A percentile compares a stretch with the other conserved stretches of the same genome.
Conservation (phyloP, 37 sponge, comb jelly and placozoan genomes). For the Hexactinellida sp. region DNA sequence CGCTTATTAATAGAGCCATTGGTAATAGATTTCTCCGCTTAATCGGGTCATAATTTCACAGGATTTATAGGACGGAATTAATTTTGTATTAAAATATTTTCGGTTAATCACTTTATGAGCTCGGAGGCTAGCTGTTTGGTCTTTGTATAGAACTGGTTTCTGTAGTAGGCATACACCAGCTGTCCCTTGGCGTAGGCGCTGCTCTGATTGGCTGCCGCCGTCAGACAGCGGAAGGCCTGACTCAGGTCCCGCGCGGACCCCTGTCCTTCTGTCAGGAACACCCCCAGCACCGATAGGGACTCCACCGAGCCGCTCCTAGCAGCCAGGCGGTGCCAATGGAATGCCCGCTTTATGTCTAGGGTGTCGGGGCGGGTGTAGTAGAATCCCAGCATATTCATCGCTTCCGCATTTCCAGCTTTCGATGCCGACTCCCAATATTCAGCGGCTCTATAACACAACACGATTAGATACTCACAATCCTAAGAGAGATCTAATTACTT, state of each 20-base stretch:
- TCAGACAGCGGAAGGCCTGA: conserved; percentile 35
- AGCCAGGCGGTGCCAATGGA: conserved; percentile 40
- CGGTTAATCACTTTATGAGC: background rate
- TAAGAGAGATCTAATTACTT: background rate
- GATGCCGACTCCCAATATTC: conserved; percentile 22
- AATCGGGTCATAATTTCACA: no score
- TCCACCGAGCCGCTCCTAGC: conserved; percentile 36
- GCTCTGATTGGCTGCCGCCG: conserved; percentile 24
- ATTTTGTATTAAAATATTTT: background rate
- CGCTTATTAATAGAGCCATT: no score
- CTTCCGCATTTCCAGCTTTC: conserved; percentile 23
- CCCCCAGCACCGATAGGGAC: conserved; percentile 35
- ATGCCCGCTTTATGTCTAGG: conserved; percentile 29
- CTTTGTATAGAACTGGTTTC: conserved; percentile 24
- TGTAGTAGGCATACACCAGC: conserved; percentile 33
- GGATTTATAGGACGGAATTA: no score
- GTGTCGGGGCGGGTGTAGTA: conserved; percentile 35
- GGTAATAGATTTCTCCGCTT: no score
- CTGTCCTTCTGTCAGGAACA: conserved; percentile 31
- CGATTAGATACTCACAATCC: no score
- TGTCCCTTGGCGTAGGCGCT: conserved; percentile 36
- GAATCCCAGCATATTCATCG: conserved; percentile 31
- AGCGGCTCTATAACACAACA: background rate
- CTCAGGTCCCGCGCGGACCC: conserved; percentile 27
- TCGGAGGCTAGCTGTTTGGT: conserved; percentile 25